Percentiles rank a stretch among this genome's conserved stretches.
Evolutionary conservation across 1,140 invertebrate genomes (phyloP).

Genomic region (Sinella curviseta): DNA sequence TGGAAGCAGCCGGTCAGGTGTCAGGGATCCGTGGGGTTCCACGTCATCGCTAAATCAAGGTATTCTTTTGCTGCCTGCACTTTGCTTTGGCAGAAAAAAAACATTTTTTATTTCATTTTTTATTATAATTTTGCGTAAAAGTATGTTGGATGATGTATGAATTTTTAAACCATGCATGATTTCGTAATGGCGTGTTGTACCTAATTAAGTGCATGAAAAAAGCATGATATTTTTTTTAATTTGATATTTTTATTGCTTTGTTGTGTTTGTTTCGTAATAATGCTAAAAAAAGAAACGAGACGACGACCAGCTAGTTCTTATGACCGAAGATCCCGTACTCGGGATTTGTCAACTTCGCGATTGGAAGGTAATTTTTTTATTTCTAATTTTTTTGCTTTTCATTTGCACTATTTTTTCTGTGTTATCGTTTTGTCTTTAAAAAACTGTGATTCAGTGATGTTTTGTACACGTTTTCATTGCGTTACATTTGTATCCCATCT

Average conservation of each 20-base stretch:
- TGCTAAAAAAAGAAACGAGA: slow-evolving; percentile 39
- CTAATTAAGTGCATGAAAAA: background rate
- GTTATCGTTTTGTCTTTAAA: background rate
- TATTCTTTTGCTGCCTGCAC: background rate
- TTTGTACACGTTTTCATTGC: no score
- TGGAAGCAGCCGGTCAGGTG: slow-evolving; percentile 28
- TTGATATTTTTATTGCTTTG: background rate
- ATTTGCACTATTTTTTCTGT: background rate
- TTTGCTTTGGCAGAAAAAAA: background rate
- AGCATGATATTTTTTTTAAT: background rate
- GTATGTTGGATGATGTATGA: no score
- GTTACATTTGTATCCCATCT: no score
- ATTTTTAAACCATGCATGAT: no score
- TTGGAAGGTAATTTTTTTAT: slow-evolving; percentile 44
- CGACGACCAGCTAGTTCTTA: slow-evolving; percentile 29
- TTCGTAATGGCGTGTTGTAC: no score
- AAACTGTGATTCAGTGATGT: no score
- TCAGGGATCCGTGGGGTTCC: slow-evolving; percentile 49
- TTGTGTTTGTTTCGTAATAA: slow-evolving; percentile 33
- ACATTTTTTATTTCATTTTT: slow-evolving; percentile 19
- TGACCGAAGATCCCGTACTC: slow-evolving; percentile 41
- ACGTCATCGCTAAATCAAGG: slow-evolving; percentile 49
- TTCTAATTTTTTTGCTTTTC: background rate
- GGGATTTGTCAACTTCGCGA: slow-evolving; percentile 45
- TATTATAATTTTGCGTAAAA: background rate